Evolutionary conservation across 2,797 vertebrate genomes (phyloP).

Genomic region (Sciurus vulgaris): DNA sequence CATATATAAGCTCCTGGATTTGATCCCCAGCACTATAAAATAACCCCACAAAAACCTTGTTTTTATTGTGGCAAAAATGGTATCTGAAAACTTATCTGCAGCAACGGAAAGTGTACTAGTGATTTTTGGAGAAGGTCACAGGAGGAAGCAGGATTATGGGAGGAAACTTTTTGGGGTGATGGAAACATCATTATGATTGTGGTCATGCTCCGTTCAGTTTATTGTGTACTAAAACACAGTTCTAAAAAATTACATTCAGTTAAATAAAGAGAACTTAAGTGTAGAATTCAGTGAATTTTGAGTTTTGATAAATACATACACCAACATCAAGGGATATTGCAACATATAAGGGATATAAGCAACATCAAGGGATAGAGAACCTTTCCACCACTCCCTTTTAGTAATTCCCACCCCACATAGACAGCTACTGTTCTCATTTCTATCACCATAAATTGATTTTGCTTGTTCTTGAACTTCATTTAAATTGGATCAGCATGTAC

Average conservation of each 20-base stretch:
- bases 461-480: background rate
- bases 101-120: background rate
- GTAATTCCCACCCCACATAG: background rate
- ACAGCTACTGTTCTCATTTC: background rate
- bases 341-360: background rate
- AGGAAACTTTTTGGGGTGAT: background rate
- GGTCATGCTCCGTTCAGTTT: background rate
- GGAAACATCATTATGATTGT: background rate
- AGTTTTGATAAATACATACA: background rate
- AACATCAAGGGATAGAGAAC: background rate
- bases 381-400: background rate
- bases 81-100: no score
- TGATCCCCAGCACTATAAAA: no score
- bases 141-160: background rate
- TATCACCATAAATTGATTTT: background rate
- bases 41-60: background rate
- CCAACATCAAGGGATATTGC: background rate
- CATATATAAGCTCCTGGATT: no score
- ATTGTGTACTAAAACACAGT: background rate
- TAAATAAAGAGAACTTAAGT: background rate
- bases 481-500: background rate
- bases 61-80: background rate
- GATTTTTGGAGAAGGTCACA: background rate
- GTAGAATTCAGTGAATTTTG: no score
- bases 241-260: background rate